These are phyloP conservation scores for Tiliqua scincoides DNA, from an alignment of 2,113 vertebrate genomes.

Conservation along the genomic window DNA sequence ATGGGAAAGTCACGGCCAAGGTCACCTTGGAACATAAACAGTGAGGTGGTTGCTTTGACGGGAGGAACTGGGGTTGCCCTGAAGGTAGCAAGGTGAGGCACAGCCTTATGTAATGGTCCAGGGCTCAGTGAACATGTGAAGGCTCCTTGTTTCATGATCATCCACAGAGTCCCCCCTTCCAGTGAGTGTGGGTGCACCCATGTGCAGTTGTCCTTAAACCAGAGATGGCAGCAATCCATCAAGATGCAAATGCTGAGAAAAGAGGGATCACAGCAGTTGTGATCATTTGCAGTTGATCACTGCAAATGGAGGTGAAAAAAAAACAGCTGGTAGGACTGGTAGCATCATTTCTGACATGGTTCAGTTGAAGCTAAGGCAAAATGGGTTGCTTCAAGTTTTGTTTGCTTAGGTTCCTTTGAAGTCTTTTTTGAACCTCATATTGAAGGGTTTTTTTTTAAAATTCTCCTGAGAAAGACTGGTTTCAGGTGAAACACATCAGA, in stretches of 20 bases:
- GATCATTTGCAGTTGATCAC: no score
- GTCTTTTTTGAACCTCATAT: not conserved
- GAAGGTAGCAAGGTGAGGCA: not conserved
- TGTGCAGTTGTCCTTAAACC: not conserved
- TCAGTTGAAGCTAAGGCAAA: no score
- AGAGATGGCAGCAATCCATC: not conserved
- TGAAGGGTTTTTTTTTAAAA: not conserved
- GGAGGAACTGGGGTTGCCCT: not conserved
- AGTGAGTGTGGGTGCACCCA: no score
- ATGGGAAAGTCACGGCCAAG: constrained; percentile 1
- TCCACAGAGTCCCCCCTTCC: not conserved
- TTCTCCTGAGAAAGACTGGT: no score
- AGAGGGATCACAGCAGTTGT: no score
- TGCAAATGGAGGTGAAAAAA: not conserved
- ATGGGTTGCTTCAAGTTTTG: no score
- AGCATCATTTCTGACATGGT: no score
- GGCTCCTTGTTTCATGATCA: not conserved
- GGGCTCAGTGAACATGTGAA: not conserved
- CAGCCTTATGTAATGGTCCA: not conserved
- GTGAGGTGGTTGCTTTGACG: not conserved
- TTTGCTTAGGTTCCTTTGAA: no score
- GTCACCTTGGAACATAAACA: constrained; percentile 13
- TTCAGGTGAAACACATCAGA: no score
- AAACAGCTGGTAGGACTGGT: no score
- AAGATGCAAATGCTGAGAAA: no score